Percentiles rank a stretch among this genome's conserved stretches.
phyloP scores from a whole-genome alignment of 2,113 vertebrate genomes.

The Lepisosteus oculatus region DNA sequence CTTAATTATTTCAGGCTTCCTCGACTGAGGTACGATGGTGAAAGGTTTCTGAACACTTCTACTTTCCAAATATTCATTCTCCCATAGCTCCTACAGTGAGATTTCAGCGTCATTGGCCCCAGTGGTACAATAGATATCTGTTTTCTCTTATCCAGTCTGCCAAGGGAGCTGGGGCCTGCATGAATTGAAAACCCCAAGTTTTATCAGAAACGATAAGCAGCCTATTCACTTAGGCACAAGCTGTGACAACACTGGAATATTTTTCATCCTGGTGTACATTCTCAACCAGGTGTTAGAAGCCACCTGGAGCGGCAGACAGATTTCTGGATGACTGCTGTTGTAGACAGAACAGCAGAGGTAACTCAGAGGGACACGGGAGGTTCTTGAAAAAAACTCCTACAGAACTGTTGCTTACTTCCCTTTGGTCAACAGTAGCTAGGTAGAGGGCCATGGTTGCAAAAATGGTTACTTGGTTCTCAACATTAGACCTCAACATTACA shows the following conservation, averaged over 20 bases:
- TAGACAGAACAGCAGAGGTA: neutral
- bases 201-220: neutral
- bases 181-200: neutral
- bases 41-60: too few relatives aligned
- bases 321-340: neutral
- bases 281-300: neutral
- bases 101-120: neutral
- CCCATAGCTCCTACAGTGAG: neutral
- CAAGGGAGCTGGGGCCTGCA: neutral
- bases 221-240: neutral
- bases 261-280: neutral
- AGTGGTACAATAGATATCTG: neutral
- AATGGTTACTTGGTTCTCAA: too few relatives aligned
- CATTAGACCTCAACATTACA: too few relatives aligned
- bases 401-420: neutral
- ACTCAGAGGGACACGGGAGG: neutral
- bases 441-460: too few relatives aligned
- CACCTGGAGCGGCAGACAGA: neutral
- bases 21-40: too few relatives aligned
- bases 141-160: neutral
- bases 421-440: neutral
- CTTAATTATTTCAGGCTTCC: too few relatives aligned
- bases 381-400: neutral
- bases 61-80: too few relatives aligned
- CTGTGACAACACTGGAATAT: neutral